Conservation (phyloP, 2,888 invertebrate species). For the Oxyteleia sp. region DNA sequence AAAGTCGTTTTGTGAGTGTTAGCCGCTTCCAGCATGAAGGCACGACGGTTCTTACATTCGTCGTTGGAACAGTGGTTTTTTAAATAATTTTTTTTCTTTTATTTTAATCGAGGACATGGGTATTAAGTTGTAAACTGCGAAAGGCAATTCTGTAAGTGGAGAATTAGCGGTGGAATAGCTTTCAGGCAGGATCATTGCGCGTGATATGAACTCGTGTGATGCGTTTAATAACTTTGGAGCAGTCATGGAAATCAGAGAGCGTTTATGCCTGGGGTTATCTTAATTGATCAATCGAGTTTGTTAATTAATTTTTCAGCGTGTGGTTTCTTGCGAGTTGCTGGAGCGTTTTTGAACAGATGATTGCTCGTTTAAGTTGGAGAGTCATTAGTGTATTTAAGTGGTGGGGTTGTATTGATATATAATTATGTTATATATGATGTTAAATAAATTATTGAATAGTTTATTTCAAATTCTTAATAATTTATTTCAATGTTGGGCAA, state of each 20-base stretch:
- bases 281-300: slow-evolving; percentile 7
- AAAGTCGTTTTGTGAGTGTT: too few relatives aligned
- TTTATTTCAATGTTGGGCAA: too few relatives aligned
- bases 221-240: slow-evolving; percentile 18
- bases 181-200: background rate
- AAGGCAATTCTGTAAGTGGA: slow-evolving; percentile 1
- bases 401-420: too few relatives aligned
- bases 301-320: too few relatives aligned
- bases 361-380: too few relatives aligned
- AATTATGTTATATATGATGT: too few relatives aligned
- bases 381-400: too few relatives aligned
- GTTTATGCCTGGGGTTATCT: background rate
- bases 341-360: too few relatives aligned
- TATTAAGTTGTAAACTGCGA: background rate
- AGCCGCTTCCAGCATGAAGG: too few relatives aligned
- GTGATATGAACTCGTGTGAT: background rate
- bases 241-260: background rate
- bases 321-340: too few relatives aligned
- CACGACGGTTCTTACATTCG: background rate
- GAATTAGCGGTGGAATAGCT: background rate
- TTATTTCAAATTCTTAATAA: too few relatives aligned
- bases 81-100: background rate
- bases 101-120: background rate
- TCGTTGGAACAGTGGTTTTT: background rate
- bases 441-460: too few relatives aligned